Evolutionary conservation across 2,888 invertebrate genomes (phyloP), one percentile per base, ranked within the genome.

Genomic region (Drosophila melanocephala): DNA sequence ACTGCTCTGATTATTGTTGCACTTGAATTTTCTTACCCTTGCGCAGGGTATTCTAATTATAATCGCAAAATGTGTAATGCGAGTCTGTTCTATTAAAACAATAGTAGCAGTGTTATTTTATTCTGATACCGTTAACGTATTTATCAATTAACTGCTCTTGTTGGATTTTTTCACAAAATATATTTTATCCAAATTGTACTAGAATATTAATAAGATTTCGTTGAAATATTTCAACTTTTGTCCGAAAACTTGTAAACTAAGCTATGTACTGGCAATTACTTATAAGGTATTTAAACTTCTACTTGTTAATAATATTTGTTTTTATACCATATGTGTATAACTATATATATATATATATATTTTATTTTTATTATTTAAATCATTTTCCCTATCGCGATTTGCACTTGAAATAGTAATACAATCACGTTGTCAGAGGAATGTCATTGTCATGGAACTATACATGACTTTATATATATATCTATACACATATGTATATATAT

Each of bases 311-410:
- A 28, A 7, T 28, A n/a, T 28, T 42, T 30, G 5, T 16, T 26
- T 10, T 19, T 42, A 47, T 32, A 30, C 32, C 9, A 32, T 7
- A 32, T 9, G 5, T 9, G 9, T 32, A 9, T 39, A 9, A 2
- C 3, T 30, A 10, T 14, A 35, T 5, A 14, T 14, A 26, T 47
- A 26, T 50, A 16, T 39, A 22, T 22, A 22, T 22, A 22, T 22
- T 22, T 26, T 26, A 26, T 42, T 47, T 53, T 28, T 42, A 80
- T 60, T 63, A 63, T 16, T n/a, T 62, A 42, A 52, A 32, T 39
- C 44, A 50, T 14, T 62, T 70, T 81, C 74, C 50, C 81, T 61
- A 70, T 72, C 72, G 60, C 47, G 67, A 72, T 70, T 76, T 73
- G 87, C 55, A 42, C 19, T 60, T 37, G 53, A 66, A 64, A 65